Conservation (phyloP, 2,797 vertebrate species). For the Nannoperca obscura region DNA sequence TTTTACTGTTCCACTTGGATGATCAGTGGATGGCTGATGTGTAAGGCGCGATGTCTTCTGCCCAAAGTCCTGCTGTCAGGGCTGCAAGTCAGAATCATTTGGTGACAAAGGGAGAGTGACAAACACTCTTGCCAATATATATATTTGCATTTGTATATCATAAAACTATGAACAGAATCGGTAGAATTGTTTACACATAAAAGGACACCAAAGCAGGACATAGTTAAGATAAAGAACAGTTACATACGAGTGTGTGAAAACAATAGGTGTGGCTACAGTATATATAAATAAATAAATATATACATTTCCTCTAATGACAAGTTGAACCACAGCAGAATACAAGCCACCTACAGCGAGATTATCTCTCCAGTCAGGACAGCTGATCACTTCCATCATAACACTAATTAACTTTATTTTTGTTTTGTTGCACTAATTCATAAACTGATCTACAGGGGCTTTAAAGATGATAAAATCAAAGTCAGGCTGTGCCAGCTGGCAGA, state of each 20-base stretch:
- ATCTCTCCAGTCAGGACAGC: background rate
- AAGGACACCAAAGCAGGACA: too few species aligned
- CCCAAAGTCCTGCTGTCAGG: background rate
- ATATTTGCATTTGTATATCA: constrained; percentile 27
- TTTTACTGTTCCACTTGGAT: background rate
- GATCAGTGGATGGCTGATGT: background rate
- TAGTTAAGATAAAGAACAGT: too few species aligned
- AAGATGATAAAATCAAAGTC: too few species aligned
- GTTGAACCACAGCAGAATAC: too few species aligned
- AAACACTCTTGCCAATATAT: too few species aligned
- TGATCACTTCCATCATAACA: background rate
- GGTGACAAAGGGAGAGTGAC: background rate
- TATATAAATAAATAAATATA: too few species aligned
- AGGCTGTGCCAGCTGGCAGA: too few species aligned
- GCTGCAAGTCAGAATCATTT: background rate
- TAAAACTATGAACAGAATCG: constrained; percentile 18
- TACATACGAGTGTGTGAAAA: too few species aligned
- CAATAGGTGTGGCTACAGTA: too few species aligned
- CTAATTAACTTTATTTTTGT: background rate
- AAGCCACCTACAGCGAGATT: background rate
- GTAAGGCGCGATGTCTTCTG: background rate
- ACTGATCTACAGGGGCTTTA: too few species aligned
- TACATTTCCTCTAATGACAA: background rate
- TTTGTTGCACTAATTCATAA: background rate
- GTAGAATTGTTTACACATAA: too few species aligned